These are phyloP conservation scores for Aphis gossypii DNA, from an alignment of 1,140 invertebrate genomes.

Conservation along the genomic window DNA sequence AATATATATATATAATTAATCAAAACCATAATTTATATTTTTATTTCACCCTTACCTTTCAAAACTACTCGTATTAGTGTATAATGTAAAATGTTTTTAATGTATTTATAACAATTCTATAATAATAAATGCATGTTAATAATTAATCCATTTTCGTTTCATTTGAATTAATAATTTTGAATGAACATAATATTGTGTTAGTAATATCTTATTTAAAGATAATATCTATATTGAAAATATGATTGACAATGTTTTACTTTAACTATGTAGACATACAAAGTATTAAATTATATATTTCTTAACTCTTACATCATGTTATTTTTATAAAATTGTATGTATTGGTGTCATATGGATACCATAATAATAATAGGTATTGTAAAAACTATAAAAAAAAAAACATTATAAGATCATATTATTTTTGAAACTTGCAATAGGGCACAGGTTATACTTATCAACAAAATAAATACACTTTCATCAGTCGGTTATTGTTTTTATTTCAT, in stretches of 20 bases:
- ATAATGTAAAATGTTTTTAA: not conserved
- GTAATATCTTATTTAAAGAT: not conserved
- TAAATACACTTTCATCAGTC: not conserved
- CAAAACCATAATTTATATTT: not conserved
- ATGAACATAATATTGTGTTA: not conserved
- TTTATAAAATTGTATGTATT: too few relatives aligned
- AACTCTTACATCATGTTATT: too few relatives aligned
- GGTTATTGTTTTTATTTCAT: not conserved
- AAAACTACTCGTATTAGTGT: not conserved
- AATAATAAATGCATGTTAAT: not conserved
- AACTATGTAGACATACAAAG: not conserved
- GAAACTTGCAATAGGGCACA: not conserved
- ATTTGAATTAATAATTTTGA: not conserved
- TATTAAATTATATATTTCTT: too few relatives aligned
- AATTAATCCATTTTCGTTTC: not conserved
- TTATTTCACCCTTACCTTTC: not conserved
- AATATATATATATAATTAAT: not conserved
- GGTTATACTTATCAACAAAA: not conserved
- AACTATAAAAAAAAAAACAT: too few relatives aligned
- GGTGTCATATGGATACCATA: too few relatives aligned
- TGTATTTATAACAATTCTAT: not conserved
- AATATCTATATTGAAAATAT: not conserved
- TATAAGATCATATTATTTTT: too few relatives aligned
- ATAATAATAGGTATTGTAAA: too few relatives aligned
- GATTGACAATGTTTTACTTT: not conserved